These are phyloP conservation scores for Colletes collaris DNA, from an alignment of 2,888 invertebrate genomes.

Conservation along the genomic window DNA sequence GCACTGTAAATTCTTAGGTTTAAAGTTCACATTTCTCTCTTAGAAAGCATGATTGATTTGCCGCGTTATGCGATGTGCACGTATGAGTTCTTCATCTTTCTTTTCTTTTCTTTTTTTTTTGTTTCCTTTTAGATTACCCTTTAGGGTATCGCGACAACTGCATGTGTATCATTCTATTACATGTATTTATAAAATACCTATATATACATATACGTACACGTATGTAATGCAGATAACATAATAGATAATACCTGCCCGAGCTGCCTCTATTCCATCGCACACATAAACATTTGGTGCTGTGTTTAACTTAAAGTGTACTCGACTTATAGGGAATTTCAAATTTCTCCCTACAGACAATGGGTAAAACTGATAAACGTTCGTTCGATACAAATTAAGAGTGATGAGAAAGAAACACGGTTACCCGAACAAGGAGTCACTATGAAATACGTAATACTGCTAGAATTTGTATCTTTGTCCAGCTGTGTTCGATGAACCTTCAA, in stretches of 20 bases:
- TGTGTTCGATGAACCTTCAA: conserved; percentile 41
- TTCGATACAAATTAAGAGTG: conserved; percentile 22
- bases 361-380: conserved; percentile 39
- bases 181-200: conserved; percentile 75
- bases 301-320: conserved; percentile 58
- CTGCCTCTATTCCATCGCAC: conserved; percentile 79
- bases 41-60: conserved; percentile 59
- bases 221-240: conserved; percentile 79
- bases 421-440: conserved; percentile 37
- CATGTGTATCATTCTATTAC: conserved; percentile 63
- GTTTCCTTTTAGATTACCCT: background rate
- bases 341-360: conserved; percentile 47
- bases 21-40: conserved; percentile 26
- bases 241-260: conserved; percentile 82
- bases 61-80: conserved; percentile 46
- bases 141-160: conserved; percentile 55
- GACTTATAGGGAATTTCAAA: conserved; percentile 39
- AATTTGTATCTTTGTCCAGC: conserved; percentile 42
- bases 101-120: background rate
- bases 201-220: conserved; percentile 78
- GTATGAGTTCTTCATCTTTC: conserved; percentile 23
- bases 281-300: conserved; percentile 69
- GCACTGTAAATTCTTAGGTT: conserved; percentile 45
- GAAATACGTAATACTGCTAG: conserved; percentile 48
- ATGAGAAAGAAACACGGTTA: conserved; percentile 24